phyloP scores from a whole-genome alignment of 2,797 vertebrate genomes.

The Gallinago nigripennis region DNA sequence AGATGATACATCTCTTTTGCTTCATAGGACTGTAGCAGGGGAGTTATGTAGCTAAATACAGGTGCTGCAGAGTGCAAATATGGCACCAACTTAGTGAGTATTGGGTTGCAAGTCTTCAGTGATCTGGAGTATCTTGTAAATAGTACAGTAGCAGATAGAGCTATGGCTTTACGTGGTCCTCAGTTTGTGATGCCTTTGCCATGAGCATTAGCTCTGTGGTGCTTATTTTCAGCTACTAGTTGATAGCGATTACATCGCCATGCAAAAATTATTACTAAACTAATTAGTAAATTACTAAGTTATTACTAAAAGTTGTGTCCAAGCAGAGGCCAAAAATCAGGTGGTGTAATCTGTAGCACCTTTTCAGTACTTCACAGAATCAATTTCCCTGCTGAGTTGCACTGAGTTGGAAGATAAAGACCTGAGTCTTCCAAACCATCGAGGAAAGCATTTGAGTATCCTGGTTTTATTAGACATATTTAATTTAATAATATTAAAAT shows the following conservation, averaged over 20 bases:
- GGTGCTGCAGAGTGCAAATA: not conserved
- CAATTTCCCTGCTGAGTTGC: not conserved
- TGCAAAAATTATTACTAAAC: not conserved
- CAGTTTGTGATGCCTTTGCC: not conserved
- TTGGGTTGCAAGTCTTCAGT: not conserved
- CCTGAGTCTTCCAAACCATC: not conserved
- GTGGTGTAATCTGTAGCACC: not conserved
- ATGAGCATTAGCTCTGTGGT: not conserved
- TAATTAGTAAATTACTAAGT: no score
- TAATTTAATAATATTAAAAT: constrained; percentile 16
- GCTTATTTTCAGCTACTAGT: not conserved
- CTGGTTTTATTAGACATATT: not conserved
- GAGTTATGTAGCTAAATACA: not conserved
- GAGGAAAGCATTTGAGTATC: not conserved
- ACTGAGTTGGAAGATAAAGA: not conserved
- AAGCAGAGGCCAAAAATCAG: not conserved
- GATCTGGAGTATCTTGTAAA: not conserved
- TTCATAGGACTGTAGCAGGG: not conserved
- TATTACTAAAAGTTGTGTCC: not conserved
- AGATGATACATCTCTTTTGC: not conserved
- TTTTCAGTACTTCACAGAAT: not conserved
- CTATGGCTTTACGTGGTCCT: not conserved
- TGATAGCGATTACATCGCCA: not conserved
- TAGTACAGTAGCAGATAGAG: not conserved
- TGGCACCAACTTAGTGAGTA: not conserved